phyloP scores from a whole-genome alignment of 1,140 invertebrate genomes.

The Drosophila arizonae region DNA sequence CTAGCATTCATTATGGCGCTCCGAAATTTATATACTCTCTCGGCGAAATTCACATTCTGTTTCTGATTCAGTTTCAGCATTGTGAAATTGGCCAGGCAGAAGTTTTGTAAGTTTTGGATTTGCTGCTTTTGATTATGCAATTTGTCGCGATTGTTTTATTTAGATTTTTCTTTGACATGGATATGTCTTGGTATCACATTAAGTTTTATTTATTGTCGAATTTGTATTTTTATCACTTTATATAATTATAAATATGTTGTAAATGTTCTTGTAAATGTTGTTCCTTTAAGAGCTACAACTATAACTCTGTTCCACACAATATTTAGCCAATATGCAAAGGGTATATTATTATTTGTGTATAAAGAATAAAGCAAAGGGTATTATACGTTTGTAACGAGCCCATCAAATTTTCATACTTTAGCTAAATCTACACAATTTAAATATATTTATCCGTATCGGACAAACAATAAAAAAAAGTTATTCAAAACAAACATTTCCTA shows the following conservation, averaged over 20 bases:
- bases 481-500: not conserved
- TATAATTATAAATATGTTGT: not conserved
- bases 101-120: slow-evolving; percentile 32
- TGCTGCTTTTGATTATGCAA: slow-evolving; percentile 45
- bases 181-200: slow-evolving; percentile 51
- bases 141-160: slow-evolving; percentile 21
- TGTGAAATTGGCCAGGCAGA: slow-evolving; percentile 72
- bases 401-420: too few species aligned
- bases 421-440: too few species aligned
- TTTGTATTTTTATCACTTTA: not conserved
- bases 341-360: too few species aligned
- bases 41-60: slow-evolving; percentile 62
- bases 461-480: not conserved
- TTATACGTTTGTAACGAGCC: too few species aligned
- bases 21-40: slow-evolving; percentile 50
- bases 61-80: slow-evolving; percentile 2
- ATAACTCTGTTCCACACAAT: too few species aligned
- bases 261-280: too few species aligned
- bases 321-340: too few species aligned
- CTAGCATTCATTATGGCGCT: slow-evolving; percentile 48
- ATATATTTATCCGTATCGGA: not conserved
- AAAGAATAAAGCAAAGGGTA: too few species aligned
- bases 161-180: slow-evolving; percentile 28
- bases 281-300: too few species aligned
- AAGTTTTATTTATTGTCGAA: not conserved